A percentile compares a stretch with the other conserved stretches of the same genome.
phyloP scores from a whole-genome alignment of 2,113 vertebrate genomes.

The Gasterosteus aculeatus region DNA sequence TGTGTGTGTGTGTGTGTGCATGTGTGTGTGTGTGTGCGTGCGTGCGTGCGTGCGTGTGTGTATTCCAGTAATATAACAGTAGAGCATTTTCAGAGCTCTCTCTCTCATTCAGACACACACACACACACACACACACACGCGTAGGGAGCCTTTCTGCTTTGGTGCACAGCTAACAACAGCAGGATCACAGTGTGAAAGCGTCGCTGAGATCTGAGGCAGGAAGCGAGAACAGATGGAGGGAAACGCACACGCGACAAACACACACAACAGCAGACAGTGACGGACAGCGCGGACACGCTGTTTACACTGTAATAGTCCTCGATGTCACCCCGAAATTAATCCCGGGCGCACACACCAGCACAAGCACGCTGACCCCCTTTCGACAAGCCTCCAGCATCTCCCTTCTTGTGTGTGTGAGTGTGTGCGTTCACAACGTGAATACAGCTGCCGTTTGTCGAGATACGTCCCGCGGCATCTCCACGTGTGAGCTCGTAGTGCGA shows the following conservation, averaged over 20 bases:
- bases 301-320: constrained; percentile 17
- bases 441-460: constrained; percentile 48
- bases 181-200: constrained; percentile 72
- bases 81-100: constrained; percentile 23
- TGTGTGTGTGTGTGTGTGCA: not conserved
- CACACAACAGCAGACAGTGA: constrained; percentile 3
- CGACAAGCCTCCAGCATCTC: constrained; percentile 23
- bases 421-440: constrained; percentile 30
- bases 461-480: constrained; percentile 29
- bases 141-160: constrained; percentile 22
- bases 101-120: not conserved
- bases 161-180: constrained; percentile 66
- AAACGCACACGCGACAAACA: constrained; percentile 30
- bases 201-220: constrained; percentile 63
- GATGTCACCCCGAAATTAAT: constrained; percentile 5
- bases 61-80: constrained; percentile 33
- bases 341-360: not conserved
- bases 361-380: constrained; percentile 34
- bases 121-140: constrained; percentile 17
- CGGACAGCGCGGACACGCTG: constrained; percentile 9
- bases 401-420: constrained; percentile 8
- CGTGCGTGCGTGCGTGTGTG: constrained; percentile 31
- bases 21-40: constrained; percentile 21
- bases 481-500: constrained; percentile 34
- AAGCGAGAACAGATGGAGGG: constrained; percentile 67